Percentiles rank a stretch among this genome's conserved stretches.
Evolutionary conservation across 2,888 invertebrate species (phyloP).

Genomic region (Leptopilina myrica): DNA sequence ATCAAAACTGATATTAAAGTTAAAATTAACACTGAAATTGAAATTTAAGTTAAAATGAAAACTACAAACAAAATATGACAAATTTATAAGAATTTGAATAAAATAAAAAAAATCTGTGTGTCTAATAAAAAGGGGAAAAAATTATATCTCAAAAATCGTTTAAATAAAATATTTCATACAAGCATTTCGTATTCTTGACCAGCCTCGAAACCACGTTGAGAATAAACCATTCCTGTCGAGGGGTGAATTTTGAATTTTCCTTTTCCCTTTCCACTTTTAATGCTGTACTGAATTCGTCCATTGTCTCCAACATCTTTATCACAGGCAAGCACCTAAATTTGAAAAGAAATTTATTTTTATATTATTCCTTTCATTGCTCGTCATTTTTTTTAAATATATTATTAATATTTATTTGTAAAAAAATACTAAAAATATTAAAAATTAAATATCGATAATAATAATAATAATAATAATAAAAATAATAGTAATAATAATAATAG

Average conservation of each 20-base stretch:
- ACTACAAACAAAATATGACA: no score
- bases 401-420: neutral
- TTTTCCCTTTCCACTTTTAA: conserved; percentile 87
- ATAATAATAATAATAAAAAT: no score
- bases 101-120: neutral
- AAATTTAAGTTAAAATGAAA: no score
- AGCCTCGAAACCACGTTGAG: conserved; percentile 83
- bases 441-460: no score
- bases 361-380: neutral
- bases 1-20: no score
- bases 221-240: conserved; percentile 88
- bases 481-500: no score
- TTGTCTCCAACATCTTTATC: conserved; percentile 91
- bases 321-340: conserved; percentile 85
- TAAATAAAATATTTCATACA: conserved; percentile 76
- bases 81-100: no score
- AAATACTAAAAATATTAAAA: no score
- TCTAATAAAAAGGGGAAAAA: no score
- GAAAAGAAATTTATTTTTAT: conserved; percentile 1
- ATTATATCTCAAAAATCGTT: conserved; percentile 1
- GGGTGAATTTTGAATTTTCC: conserved; percentile 91
- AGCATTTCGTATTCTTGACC: conserved; percentile 83
- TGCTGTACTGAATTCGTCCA: conserved; percentile 89
- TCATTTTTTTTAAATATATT: neutral
- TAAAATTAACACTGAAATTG: no score